Conservation (phyloP, 2,888 invertebrate species). For the Drosophila ezoana region DNA sequence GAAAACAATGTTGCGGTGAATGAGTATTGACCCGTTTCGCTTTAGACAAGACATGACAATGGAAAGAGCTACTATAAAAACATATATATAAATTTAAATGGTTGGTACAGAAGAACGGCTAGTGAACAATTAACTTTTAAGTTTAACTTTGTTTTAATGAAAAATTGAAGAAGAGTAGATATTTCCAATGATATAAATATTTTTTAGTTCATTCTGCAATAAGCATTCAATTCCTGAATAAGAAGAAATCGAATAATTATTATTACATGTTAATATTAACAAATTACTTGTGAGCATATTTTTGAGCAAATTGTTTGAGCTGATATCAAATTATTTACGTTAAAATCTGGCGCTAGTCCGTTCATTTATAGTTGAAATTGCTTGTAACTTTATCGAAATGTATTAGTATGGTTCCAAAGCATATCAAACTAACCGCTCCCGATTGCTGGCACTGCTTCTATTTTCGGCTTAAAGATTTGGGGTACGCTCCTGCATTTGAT, state of each 20-base stretch:
- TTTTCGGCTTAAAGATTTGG: conserved; percentile 11
- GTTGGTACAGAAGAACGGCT: no score
- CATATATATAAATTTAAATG: no score
- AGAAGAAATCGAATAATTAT: no score
- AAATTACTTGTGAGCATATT: no score
- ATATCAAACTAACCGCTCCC: neutral
- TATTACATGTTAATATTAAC: no score
- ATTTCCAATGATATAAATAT: neutral
- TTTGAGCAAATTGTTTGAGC: no score
- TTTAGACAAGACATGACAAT: no score
- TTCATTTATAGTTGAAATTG: neutral
- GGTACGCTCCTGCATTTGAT: conserved; percentile 24
- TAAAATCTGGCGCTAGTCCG: neutral
- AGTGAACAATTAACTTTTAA: no score
- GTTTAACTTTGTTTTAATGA: neutral
- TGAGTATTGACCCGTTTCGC: neutral
- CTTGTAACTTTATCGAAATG: neutral
- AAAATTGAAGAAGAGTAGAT: neutral
- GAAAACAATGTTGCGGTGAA: neutral
- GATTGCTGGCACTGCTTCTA: neutral
- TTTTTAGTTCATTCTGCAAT: neutral
- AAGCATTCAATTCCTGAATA: no score
- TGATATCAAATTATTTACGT: neutral
- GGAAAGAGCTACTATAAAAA: no score
- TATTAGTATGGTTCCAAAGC: conserved; percentile 5